phyloP scores from a whole-genome alignment of 2,113 vertebrate genomes.

The Misgurnus anguillicaudatus region DNA sequence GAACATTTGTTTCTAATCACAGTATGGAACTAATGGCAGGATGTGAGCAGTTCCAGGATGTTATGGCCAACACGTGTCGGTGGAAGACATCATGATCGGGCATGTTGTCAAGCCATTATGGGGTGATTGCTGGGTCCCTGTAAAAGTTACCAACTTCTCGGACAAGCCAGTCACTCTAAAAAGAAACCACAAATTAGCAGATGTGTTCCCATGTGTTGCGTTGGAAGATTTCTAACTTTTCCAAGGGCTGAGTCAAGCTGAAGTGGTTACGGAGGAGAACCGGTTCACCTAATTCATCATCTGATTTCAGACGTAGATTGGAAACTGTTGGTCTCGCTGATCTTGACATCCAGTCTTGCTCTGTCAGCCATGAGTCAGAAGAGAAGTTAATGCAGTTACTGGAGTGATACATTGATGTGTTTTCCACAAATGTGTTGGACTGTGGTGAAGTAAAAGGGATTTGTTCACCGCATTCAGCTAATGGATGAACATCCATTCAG shows the following conservation, averaged over 20 bases:
- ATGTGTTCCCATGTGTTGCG: not conserved
- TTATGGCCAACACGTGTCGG: not conserved
- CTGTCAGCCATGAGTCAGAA: not conserved
- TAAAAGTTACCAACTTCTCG: not conserved
- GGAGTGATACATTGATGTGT: not conserved
- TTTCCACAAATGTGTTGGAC: constrained; percentile 5
- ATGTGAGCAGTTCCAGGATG: constrained; percentile 4
- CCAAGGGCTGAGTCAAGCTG: not conserved
- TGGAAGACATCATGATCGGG: not conserved
- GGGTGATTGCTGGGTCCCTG: too few species aligned
- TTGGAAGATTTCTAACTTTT: too few species aligned
- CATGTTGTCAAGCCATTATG: too few species aligned
- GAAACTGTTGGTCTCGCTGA: not conserved
- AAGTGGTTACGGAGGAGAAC: not conserved
- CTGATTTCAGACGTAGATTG: not conserved
- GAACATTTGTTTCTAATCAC: not conserved
- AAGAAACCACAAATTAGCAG: not conserved
- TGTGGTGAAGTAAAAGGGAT: constrained; percentile 8
- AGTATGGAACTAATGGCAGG: not conserved
- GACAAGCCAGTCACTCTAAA: not conserved
- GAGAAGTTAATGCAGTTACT: not conserved
- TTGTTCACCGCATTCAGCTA: not conserved
- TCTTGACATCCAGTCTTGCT: too few species aligned
- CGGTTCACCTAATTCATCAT: too few species aligned
- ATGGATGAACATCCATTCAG: not conserved